Percentiles rank a stretch among this genome's conserved stretches.
Evolutionary conservation across 2,113 vertebrate species (phyloP).

Genomic region (Madoqua kirkii): DNA sequence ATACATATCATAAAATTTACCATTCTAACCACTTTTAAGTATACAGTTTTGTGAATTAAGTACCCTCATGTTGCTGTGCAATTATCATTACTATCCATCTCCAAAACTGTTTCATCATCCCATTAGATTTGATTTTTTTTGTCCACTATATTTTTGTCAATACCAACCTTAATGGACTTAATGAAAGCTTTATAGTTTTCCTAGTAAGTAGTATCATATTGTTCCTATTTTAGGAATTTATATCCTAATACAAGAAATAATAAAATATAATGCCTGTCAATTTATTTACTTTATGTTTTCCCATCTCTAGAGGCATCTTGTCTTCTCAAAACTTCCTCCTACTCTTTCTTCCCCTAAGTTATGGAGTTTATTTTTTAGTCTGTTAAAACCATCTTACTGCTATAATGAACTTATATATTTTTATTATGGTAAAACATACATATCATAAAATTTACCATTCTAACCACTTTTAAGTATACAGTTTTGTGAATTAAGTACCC

Average conservation of each 20-base stretch:
- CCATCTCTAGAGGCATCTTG: background rate
- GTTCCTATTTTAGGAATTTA: background rate
- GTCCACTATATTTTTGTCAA: background rate
- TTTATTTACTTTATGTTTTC: background rate
- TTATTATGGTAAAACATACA: background rate
- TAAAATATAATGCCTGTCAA: background rate
- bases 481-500: background rate
- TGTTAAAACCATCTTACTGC: background rate
- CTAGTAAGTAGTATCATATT: background rate
- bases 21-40: background rate
- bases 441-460: background rate
- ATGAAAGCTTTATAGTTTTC: background rate
- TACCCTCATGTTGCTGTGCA: background rate
- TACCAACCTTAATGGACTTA: background rate
- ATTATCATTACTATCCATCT: background rate
- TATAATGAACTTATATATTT: background rate
- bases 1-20: background rate
- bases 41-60: background rate
- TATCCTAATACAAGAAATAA: background rate
- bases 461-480: background rate
- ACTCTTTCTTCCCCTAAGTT: background rate
- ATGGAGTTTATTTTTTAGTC: background rate
- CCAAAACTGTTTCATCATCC: background rate
- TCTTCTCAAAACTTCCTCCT: background rate
- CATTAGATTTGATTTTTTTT: background rate